Conservation (phyloP, 2,113 vertebrate genomes). For the Gnathonemus longibarbis region DNA sequence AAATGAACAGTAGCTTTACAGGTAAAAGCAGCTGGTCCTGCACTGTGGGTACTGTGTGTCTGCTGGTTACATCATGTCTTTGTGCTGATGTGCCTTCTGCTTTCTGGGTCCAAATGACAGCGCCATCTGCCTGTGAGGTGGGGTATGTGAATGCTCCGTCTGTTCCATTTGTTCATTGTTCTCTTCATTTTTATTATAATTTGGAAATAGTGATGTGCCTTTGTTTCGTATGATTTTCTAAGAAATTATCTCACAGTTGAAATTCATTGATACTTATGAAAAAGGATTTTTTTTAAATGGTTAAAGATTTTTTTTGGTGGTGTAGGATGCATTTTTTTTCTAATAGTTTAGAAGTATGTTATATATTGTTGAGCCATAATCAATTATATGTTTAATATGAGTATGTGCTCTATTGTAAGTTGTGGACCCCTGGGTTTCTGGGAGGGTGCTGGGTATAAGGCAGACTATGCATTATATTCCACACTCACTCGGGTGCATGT, state of each 20-base stretch:
- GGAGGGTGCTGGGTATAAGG: not conserved
- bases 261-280: not conserved
- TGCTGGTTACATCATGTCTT: conserved; percentile 55
- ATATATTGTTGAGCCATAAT: not conserved
- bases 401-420: not conserved
- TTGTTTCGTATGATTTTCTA: not conserved
- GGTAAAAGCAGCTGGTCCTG: conserved; percentile 60
- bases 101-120: conserved; percentile 42
- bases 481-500: not conserved
- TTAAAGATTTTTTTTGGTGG: not conserved
- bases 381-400: not conserved
- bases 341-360: not conserved
- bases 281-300: not conserved
- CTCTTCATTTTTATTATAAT: not conserved
- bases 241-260: not conserved
- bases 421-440: not conserved
- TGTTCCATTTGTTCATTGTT: not conserved
- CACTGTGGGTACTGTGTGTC: conserved; percentile 11
- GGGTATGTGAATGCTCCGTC: conserved; percentile 11
- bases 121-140: conserved; percentile 58
- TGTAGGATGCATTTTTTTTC: not conserved
- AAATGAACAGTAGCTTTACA: conserved; percentile 99
- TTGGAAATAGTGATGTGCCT: not conserved
- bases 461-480: not conserved
- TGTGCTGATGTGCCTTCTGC: conserved; percentile 41